These are phyloP conservation scores for Andricus grossulariae DNA, from an alignment of 1,140 invertebrate species.

Conservation along the genomic window DNA sequence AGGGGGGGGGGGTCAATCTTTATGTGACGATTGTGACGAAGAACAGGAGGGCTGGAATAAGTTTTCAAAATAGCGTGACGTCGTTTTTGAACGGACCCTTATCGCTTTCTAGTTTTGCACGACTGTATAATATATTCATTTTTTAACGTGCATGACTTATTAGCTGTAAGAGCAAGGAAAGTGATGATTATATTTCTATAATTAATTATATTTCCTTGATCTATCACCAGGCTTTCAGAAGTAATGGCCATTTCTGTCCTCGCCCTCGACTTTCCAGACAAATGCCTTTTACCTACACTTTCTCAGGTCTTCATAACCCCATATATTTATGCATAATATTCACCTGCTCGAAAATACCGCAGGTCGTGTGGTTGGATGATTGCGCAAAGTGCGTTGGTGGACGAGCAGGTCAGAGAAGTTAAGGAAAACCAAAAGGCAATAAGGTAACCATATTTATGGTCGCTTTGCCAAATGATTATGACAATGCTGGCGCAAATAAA, in stretches of 20 bases:
- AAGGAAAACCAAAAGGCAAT: conserved; percentile 45
- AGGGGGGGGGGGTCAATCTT: too few relatives aligned
- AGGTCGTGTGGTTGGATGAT: not conserved
- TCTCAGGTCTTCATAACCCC: conserved; percentile 29
- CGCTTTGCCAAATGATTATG: conserved; percentile 60
- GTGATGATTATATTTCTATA: not conserved
- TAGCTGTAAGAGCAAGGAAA: not conserved
- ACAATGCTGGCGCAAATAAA: conserved; percentile 59
- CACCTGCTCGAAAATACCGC: conserved; percentile 47
- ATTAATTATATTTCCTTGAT: not conserved
- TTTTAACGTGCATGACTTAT: not conserved
- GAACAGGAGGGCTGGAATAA: too few relatives aligned
- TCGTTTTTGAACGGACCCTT: too few relatives aligned
- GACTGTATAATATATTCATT: not conserved
- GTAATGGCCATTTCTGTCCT: conserved; percentile 31
- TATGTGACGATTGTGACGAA: too few relatives aligned
- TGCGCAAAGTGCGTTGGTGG: conserved; percentile 8
- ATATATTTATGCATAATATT: conserved; percentile 63
- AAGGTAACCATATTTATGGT: conserved; percentile 58
- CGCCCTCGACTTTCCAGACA: conserved; percentile 49
- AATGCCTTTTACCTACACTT: conserved; percentile 34
- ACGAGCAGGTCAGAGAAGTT: conserved; percentile 42
- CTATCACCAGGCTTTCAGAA: not conserved
- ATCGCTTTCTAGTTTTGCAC: too few relatives aligned
- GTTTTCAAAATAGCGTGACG: too few relatives aligned